Evolutionary conservation across 2,113 vertebrate genomes (phyloP), one percentile per base, ranked within the genome.

Genomic region (Cyprinus carpio): DNA sequence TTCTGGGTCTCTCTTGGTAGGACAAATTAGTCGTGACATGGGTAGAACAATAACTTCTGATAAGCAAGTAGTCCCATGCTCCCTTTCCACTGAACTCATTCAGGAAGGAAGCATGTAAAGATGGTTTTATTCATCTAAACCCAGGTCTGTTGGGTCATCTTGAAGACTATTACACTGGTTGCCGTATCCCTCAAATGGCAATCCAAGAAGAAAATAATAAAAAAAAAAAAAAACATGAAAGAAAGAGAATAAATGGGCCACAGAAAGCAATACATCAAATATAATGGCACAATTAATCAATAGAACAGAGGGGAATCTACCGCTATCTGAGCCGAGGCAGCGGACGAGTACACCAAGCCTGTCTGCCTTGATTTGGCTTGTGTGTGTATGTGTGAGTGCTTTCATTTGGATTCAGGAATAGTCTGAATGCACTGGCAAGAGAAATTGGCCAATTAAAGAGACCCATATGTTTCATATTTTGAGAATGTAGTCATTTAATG

Each of bases 381-480:
- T 69, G 69, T 77, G 31, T 62, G 56, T 86, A 27, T 80, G 71
- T 75, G 51, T 60, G 75, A 40, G 56, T 76, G 60, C 54, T 92
- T 92, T 88, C 87, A 90, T 88, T 91, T 89, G 40, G 89, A 92
- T 93, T 92, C 82, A 87, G 82, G 84, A 85, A 86, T 89, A 86
- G 81, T 83, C 89, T 88, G 89, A 92, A 92, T 60, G 85, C 69
- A 81, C 90, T 92, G 91, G 90, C 90, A 94, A 94, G 93, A 94
- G 90, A 91, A 94, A 95, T 94, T 93, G 91, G 90, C 87, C 92
- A 94, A 93, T 95, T 95, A 94, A 93, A 94, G 89, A 85, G 88
- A 88, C 85, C 93, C 93, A 93, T 95, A 94, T 95, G 93, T 92
- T 94, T 94, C 90, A 91, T 90, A 91, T 94, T 94, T 93, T 92